phyloP scores from a whole-genome alignment of 1,140 invertebrate genomes.

The Periplaneta americana region DNA sequence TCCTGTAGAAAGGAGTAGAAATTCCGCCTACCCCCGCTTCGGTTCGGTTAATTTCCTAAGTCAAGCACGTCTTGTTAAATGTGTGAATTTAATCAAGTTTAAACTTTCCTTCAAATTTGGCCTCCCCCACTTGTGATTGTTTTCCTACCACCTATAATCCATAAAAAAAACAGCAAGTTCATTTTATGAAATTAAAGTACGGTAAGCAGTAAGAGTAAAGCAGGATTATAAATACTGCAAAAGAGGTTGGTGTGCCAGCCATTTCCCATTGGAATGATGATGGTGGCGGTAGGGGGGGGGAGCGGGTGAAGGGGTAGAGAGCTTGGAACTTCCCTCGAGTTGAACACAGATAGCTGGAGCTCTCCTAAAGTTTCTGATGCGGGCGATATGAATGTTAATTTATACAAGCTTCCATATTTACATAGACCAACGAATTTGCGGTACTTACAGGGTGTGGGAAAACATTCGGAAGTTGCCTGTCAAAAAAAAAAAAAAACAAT shows the following conservation, averaged over 20 bases:
- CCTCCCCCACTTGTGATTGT: no score
- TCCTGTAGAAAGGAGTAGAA: no score
- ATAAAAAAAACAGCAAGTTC: not conserved
- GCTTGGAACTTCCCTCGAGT: not conserved
- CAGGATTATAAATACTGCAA: not conserved
- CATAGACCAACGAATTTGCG: not conserved
- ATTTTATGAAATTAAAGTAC: not conserved
- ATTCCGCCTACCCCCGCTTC: no score
- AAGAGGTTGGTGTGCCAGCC: not conserved
- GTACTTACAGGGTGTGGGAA: not conserved
- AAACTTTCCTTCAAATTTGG: not conserved
- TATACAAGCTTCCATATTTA: not conserved
- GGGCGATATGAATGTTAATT: not conserved
- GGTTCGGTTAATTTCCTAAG: no score
- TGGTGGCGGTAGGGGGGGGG: not conserved
- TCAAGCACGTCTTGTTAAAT: no score
- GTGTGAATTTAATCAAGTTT: no score
- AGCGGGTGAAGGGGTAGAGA: no score
- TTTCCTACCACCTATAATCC: not conserved
- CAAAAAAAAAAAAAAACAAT: no score
- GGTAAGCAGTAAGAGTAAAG: not conserved
- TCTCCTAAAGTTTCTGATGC: not conserved
- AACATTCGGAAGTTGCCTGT: no score
- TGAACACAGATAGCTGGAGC: no score
- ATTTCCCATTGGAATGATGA: not conserved